Base-by-base conservation (phyloP, 1,140 invertebrate genomes). In the Hyposmocoma kahamanoa region DNA sequence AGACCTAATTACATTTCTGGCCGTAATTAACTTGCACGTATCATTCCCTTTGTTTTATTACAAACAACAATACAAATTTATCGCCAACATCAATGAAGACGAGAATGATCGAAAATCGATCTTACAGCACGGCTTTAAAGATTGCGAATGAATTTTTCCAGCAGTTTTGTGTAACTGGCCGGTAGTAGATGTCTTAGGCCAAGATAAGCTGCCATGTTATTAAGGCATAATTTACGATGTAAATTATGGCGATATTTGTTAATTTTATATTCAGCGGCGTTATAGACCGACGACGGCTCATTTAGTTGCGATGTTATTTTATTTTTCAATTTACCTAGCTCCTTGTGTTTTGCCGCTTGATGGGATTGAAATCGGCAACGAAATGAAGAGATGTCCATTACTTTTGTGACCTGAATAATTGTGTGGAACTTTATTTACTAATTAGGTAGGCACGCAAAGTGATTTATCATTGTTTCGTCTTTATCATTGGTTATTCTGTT, bases 1-100 rank as follows among this genome's bases (percentile, higher is more conserved):
- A 81, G 65, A 62, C 65, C 77, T 81, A 81, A 78, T 81, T 81
- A 78, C 72, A 70, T 76, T 72, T 75, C 73, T 70, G 76, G 59
- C 56, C 58, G 62, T 75, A 78, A 81, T 81, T 81, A 81, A 75
- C 74, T 72, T 62, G 64, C 66, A 73, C 62, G 67, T 81, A 80
- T 80, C 67, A 71, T 70, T 76, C 72, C 74, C 74, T 81, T 81
- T 81, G 77, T 81, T 76, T 80, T 76, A 78, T 76, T 72, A 70
- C 61, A 44, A 59, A 58, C 53, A 66, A 43, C 15, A n/a, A 45
- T 50, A 66, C 71, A 26, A 66, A 62, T 11, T 46, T 59, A 38
- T 15, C n/a, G n/a, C n/a, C 3, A 10, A 36, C 18, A n/a, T 21
- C 17, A 22, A 55, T 42, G 1, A n/a, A 13, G 10, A 32, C 22